Percentiles rank a stretch among this genome's conserved stretches.
Evolutionary conservation across 2,888 invertebrate species (phyloP).

Genomic region (Saturnia pavonia): DNA sequence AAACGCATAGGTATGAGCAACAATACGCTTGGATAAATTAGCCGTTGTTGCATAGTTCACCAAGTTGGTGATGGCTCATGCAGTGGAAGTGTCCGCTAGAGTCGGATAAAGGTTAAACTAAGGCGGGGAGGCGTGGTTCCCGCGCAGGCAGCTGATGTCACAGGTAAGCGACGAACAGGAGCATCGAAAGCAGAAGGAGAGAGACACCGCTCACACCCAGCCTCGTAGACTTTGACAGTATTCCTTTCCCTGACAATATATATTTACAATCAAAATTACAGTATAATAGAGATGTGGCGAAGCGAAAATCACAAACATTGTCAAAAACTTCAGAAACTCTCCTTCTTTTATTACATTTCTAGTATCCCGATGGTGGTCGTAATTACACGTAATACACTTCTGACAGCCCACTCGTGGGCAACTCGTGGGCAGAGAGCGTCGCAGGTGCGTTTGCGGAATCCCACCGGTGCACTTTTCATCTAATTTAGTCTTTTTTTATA

Average conservation of each 20-base stretch:
- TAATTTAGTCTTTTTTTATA: too few species aligned
- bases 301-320: too few species aligned
- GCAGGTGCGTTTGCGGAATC: too few species aligned
- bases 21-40: too few species aligned
- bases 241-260: constrained; percentile 65
- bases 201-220: constrained; percentile 48
- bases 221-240: constrained; percentile 54
- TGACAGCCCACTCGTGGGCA: too few species aligned
- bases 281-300: background rate
- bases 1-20: too few species aligned
- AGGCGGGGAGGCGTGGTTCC: constrained; percentile 34
- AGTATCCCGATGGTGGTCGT: too few species aligned
- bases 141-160: constrained; percentile 50
- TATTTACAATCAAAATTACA: background rate
- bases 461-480: too few species aligned
- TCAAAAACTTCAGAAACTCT: too few species aligned
- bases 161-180: constrained; percentile 52
- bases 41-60: background rate
- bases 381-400: too few species aligned
- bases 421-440: too few species aligned
- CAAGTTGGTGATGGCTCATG: background rate
- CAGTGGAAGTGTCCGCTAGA: background rate
- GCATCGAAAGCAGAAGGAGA: constrained; percentile 51
- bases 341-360: too few species aligned
- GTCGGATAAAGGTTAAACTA: constrained; percentile 29